Evolutionary conservation across 2,888 invertebrate genomes (phyloP).

Genomic region (Scaptomyza polygonia): DNA sequence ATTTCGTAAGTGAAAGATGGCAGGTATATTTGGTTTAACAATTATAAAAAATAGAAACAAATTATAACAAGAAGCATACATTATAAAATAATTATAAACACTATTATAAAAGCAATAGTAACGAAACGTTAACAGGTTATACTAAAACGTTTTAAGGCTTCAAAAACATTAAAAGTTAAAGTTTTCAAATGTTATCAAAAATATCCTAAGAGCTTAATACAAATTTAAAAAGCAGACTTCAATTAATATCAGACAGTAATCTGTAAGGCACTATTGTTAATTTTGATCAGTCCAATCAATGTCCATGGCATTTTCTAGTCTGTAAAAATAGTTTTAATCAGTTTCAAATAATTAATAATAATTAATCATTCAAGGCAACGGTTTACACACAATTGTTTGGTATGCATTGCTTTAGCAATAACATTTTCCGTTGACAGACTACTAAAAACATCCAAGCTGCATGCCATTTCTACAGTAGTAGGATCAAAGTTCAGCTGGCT

Average conservation of each 20-base stretch:
- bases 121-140: neutral
- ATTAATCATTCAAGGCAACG: neutral
- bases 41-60: neutral
- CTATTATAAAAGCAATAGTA: neutral
- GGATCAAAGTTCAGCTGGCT: constrained; percentile 23
- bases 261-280: neutral
- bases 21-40: constrained; percentile 16
- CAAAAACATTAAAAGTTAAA: neutral
- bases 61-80: neutral
- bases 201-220: neutral
- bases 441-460: constrained; percentile 26
- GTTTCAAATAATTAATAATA: neutral
- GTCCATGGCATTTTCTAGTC: constrained; percentile 48
- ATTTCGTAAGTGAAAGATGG: neutral
- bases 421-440: constrained; percentile 33
- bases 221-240: neutral
- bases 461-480: neutral
- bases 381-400: constrained; percentile 39
- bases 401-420: constrained; percentile 38
- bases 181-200: neutral
- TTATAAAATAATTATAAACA: constrained; percentile 1
- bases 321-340: constrained; percentile 35
- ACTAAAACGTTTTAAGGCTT: constrained; percentile 10
- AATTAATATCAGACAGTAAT: constrained; percentile 31
- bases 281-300: constrained; percentile 18